Percentiles rank a stretch among this genome's conserved stretches.
Conservation (phyloP, 1,140 invertebrate species). For the Trachelipus rathkii region DNA sequence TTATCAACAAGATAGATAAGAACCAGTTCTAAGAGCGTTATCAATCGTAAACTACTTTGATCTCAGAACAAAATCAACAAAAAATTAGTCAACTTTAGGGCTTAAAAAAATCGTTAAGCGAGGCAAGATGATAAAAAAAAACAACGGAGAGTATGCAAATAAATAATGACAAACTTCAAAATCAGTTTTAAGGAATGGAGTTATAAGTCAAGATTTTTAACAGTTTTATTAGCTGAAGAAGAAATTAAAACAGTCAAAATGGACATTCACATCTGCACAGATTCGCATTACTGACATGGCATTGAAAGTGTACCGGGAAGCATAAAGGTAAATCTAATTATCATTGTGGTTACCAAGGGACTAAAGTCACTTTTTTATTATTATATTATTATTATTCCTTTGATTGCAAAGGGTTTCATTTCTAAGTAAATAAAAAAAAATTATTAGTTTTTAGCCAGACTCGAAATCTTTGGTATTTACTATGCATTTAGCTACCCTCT, state of each 20-base stretch:
- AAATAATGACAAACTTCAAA: no score
- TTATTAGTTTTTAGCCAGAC: background rate
- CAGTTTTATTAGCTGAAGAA: conserved; percentile 4
- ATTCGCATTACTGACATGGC: conserved; percentile 4
- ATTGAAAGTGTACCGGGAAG: background rate
- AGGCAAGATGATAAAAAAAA: no score
- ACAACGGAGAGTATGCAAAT: no score
- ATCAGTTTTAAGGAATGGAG: no score
- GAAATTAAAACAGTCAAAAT: conserved; percentile 2
- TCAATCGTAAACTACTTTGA: no score
- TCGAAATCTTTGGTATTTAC: conserved; percentile 3
- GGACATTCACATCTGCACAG: conserved; percentile 6
- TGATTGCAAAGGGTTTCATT: conserved; percentile 7
- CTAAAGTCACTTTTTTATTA: background rate
- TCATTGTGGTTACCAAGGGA: background rate
- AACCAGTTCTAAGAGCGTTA: no score
- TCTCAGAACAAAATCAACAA: no score
- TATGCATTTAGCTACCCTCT: no score
- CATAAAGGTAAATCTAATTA: background rate
- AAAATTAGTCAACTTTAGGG: no score
- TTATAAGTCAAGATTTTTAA: background rate
- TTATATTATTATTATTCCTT: background rate
- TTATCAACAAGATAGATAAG: no score
- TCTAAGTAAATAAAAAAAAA: background rate
- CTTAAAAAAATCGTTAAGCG: no score